Percentiles rank a stretch among this genome's conserved stretches.
These are phyloP conservation scores for Nowickia ferox DNA, from an alignment of 2,888 invertebrate species.

Conservation along the genomic window DNA sequence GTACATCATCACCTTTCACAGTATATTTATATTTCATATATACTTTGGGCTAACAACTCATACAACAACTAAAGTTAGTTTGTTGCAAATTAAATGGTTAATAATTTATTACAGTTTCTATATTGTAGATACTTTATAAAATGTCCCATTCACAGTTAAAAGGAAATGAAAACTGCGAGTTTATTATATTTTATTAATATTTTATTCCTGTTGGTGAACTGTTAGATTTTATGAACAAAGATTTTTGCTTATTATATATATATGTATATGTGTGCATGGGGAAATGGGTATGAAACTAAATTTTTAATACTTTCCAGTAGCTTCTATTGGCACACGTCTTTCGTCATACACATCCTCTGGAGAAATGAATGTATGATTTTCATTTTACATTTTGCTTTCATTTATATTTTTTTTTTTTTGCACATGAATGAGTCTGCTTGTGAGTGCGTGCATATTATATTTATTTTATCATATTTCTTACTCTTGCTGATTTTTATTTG, in stretches of 20 bases:
- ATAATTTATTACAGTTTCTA: constrained; percentile 67
- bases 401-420: neutral
- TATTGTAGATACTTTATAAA: neutral
- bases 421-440: no score
- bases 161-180: constrained; percentile 9
- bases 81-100: constrained; percentile 61
- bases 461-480: no score
- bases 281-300: constrained; percentile 29
- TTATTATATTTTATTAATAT: constrained; percentile 32
- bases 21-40: neutral
- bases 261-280: neutral
- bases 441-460: no score
- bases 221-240: constrained; percentile 13
- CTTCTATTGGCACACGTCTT: constrained; percentile 19
- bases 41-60: neutral
- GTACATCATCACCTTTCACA: constrained; percentile 33
- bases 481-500: no score
- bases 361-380: constrained; percentile 8
- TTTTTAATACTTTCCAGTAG: constrained; percentile 21
- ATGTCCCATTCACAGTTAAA: neutral
- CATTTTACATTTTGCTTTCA: neutral
- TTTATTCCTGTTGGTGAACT: constrained; percentile 38
- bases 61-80: constrained; percentile 19
- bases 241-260: constrained; percentile 5
- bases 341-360: neutral